Evolutionary conservation across 2,888 invertebrate genomes (phyloP).

Genomic region (Ecliptopera silaceata): DNA sequence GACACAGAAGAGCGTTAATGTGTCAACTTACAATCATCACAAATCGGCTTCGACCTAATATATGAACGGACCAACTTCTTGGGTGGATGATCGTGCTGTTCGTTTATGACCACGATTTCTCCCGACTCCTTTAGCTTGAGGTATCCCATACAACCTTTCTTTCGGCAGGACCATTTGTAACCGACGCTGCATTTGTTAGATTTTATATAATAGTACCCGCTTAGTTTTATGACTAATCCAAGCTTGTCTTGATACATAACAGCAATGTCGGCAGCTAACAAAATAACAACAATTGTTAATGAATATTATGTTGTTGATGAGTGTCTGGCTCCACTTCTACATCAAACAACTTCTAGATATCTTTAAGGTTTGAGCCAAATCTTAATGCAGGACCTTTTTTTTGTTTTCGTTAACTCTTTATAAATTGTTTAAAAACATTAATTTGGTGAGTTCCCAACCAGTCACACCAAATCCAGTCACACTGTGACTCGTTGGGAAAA

Average conservation of each 20-base stretch:
- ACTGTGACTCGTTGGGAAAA: too few relatives aligned
- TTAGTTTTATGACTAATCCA: conserved; percentile 13
- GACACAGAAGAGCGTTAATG: neutral
- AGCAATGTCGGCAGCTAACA: neutral
- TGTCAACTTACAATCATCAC: conserved; percentile 9
- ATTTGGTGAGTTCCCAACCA: too few relatives aligned
- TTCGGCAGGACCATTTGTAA: conserved; percentile 45
- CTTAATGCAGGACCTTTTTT: too few relatives aligned
- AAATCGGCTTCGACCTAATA: conserved; percentile 4
- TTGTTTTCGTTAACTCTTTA: too few relatives aligned
- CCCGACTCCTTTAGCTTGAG: conserved; percentile 44
- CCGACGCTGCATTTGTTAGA: conserved; percentile 42
- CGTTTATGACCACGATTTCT: conserved; percentile 45
- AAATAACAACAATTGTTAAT: too few relatives aligned
- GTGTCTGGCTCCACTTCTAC: too few relatives aligned
- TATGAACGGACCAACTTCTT: conserved; percentile 11
- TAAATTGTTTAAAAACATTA: too few relatives aligned
- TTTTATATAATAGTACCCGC: conserved; percentile 38
- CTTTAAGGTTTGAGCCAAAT: too few relatives aligned
- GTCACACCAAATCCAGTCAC: too few relatives aligned
- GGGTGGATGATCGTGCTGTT: conserved; percentile 32
- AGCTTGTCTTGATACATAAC: conserved; percentile 9
- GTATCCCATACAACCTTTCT: conserved; percentile 42
- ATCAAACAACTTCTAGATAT: too few relatives aligned
- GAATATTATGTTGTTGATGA: too few relatives aligned